These are phyloP conservation scores for Lytechinus variegatus DNA, from an alignment of 35 echinoderm and acorn worm species.

Conservation along the genomic window DNA sequence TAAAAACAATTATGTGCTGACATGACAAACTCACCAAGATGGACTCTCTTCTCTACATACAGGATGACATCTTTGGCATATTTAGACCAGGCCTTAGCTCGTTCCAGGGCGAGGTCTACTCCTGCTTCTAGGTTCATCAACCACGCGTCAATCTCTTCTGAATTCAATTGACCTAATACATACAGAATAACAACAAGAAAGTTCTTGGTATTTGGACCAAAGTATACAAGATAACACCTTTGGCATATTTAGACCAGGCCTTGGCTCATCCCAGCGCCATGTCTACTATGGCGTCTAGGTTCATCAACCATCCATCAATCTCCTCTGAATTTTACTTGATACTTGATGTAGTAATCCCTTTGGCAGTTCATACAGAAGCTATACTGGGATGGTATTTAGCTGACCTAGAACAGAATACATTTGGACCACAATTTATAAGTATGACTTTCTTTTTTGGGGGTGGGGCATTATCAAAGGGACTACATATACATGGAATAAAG, in stretches of 20 bases:
- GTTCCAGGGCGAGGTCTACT: slow-evolving; percentile 85
- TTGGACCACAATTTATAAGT: too few species aligned
- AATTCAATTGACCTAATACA: slow-evolving; percentile 24
- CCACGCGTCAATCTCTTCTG: slow-evolving; percentile 76
- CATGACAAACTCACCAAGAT: slow-evolving; percentile 64
- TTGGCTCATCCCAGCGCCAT: slow-evolving; percentile 84
- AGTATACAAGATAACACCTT: slow-evolving; percentile 86
- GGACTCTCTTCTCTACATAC: slow-evolving; percentile 93
- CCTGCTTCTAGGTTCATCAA: slow-evolving; percentile 81
- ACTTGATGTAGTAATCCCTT: too few species aligned
- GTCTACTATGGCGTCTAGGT: slow-evolving; percentile 78
- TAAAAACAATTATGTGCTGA: too few species aligned
- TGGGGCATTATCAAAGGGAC: too few species aligned
- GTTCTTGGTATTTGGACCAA: too few species aligned
- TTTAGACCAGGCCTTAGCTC: slow-evolving; percentile 95
- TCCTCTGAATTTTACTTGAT: slow-evolving; percentile 59
- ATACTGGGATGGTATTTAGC: too few species aligned
- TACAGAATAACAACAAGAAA: neutral
- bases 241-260: slow-evolving; percentile 97
- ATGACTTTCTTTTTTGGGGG: too few species aligned
- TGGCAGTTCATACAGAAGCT: too few species aligned
- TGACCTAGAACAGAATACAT: too few species aligned
- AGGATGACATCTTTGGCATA: slow-evolving; percentile 97
- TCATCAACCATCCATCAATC: slow-evolving; percentile 75
- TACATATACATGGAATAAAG: too few species aligned